A percentile compares a stretch with the other conserved stretches of the same genome.
Evolutionary conservation across 2,113 vertebrate species (phyloP).

Genomic region (Psittacus erithacus): DNA sequence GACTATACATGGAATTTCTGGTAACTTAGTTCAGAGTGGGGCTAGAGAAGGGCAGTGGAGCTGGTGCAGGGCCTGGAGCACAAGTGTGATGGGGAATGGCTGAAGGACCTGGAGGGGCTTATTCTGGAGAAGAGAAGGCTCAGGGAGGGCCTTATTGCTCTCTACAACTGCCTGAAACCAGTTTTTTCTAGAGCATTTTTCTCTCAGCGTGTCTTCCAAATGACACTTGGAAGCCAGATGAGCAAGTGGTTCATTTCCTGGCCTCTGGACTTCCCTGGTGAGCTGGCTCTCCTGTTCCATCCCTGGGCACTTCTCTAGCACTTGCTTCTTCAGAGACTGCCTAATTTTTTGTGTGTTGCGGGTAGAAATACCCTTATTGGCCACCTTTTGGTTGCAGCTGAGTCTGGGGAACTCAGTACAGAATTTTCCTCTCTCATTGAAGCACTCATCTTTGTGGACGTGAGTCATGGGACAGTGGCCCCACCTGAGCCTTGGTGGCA

Average conservation of each 20-base stretch:
- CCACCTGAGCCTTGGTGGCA: not conserved
- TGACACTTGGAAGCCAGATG: not conserved
- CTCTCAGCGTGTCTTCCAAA: not conserved
- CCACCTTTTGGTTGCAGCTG: not conserved
- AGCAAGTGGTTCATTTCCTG: not conserved
- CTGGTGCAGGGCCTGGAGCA: not conserved
- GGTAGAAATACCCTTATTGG: not conserved
- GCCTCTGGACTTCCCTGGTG: not conserved
- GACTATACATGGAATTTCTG: not conserved
- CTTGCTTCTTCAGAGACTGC: not conserved
- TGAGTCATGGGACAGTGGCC: not conserved
- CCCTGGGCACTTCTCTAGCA: not conserved
- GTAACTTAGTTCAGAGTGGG: not conserved
- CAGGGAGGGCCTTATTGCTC: not conserved
- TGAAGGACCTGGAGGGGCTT: not conserved
- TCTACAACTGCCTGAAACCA: not conserved
- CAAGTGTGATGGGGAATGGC: not conserved
- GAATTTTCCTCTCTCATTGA: not conserved
- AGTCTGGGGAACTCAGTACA: not conserved
- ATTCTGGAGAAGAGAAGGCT: not conserved
- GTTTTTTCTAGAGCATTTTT: not conserved
- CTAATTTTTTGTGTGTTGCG: not conserved
- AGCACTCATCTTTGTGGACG: not conserved
- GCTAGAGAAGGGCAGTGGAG: not conserved
- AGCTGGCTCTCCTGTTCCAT: not conserved